Percentiles rank a stretch among this genome's conserved stretches.
Evolutionary conservation across 1,140 invertebrate genomes (phyloP).

Genomic region (Drosophila kohkoa): DNA sequence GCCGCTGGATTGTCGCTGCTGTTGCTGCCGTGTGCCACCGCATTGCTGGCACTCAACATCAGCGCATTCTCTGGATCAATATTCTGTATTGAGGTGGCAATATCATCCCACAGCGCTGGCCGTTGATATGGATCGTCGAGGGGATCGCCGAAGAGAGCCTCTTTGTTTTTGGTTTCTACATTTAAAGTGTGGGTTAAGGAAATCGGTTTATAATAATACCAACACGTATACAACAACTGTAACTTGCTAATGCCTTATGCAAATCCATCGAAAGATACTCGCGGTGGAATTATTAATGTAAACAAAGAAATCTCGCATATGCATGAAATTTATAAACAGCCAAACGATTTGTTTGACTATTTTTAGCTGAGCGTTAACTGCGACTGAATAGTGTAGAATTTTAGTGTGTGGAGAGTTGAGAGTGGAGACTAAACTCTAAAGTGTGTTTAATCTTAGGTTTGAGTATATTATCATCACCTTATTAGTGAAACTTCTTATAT

Average conservation of each 20-base stretch:
- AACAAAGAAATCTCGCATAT: slow-evolving; percentile 79
- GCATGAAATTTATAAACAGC: slow-evolving; percentile 77
- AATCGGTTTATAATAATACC: slow-evolving; percentile 61
- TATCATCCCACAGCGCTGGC: slow-evolving; percentile 94
- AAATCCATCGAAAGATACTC: slow-evolving; percentile 43
- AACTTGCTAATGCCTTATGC: slow-evolving; percentile 64
- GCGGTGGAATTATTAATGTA: slow-evolving; percentile 61
- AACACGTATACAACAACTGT: slow-evolving; percentile 1
- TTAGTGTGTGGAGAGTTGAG: neutral
- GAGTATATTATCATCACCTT: no score
- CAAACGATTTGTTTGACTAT: slow-evolving; percentile 48
- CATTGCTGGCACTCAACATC: slow-evolving; percentile 88
- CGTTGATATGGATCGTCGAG: slow-evolving; percentile 92
- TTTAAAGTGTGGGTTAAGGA: slow-evolving; percentile 8
- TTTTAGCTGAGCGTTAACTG: slow-evolving; percentile 42
- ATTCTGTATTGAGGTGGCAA: slow-evolving; percentile 94
- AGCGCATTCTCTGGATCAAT: slow-evolving; percentile 95
- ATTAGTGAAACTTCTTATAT: no score
- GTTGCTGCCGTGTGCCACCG: slow-evolving; percentile 28
- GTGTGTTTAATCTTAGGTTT: no score
- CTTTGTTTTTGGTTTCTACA: slow-evolving; percentile 84
- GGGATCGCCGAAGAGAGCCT: slow-evolving; percentile 86
- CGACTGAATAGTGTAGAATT: neutral
- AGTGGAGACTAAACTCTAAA: neutral
- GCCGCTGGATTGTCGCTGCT: slow-evolving; percentile 39